Base-by-base conservation (phyloP, 2,888 invertebrate species). In the Hyles lineata region DNA sequence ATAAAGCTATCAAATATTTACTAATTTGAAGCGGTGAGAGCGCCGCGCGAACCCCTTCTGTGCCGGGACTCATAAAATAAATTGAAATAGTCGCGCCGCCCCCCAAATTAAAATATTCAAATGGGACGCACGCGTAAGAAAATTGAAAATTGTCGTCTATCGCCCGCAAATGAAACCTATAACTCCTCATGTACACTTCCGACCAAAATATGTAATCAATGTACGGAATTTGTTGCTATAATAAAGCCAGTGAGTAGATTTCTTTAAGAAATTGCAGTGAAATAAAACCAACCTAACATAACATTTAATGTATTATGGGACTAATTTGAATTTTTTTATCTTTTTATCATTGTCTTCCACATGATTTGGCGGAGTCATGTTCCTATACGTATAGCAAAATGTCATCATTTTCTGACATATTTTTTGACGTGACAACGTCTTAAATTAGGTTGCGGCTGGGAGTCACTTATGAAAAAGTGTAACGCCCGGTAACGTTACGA, bases 131-230 rank as follows among this genome's bases (percentile, higher is more conserved):
- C 94, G 94, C 94, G 94, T 92, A 94, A 94, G 94, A 94, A 94
- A 94, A 94, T 94, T 94, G 94, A 94, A 94, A 94, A 94, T 94
- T 94, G 94, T 94, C 94, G 94, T 94, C 94, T 94, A 94, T 94
- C 89, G 94, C 92, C 94, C 94, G 90, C 94, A 94, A 94, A 94
- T 94, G 94, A 94, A 94, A 94, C 94, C 94, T 93, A 94, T 94
- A 94, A 94, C 94, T 94, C 88, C 87, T 90, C 86, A 86, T 87
- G 86, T 93, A 92, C 90, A 94, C 87, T 88, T 77, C 76, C 72
- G 77, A 88, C 80, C 91, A 85, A 80, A 81, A 82, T 82, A 80
- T 74, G 81, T 77, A 81, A 77, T 80, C 80, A 79, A 77, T 79
- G 19, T 2, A 7, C 1, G 4, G 43, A 2, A 43, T 11, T 43